Evolutionary conservation across 2,888 invertebrate genomes (phyloP).

Genomic region (Crematogaster levior): DNA sequence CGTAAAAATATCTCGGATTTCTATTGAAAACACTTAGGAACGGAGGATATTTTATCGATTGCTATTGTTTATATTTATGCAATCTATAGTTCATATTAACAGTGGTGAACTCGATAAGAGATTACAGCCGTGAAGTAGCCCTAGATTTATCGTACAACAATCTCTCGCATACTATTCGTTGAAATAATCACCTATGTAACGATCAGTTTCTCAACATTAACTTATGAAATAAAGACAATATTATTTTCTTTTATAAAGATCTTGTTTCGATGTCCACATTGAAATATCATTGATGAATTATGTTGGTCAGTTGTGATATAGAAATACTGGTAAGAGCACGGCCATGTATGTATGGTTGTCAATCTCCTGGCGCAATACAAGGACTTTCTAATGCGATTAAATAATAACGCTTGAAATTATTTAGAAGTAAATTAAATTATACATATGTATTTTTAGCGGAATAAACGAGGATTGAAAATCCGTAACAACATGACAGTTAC

Average conservation of each 20-base stretch:
- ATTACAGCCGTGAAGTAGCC: background rate
- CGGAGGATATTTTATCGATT: background rate
- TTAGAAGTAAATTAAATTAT: background rate
- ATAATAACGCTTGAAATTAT: background rate
- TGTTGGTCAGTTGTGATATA: background rate
- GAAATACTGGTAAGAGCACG: background rate
- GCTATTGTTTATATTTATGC: conserved; percentile 2
- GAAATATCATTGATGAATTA: background rate
- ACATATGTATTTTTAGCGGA: background rate
- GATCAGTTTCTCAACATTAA: background rate
- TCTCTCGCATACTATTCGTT: background rate
- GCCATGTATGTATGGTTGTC: conserved; percentile 4
- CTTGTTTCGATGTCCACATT: background rate
- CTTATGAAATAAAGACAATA: conserved; percentile 18
- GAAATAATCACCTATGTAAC: background rate
- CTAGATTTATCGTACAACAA: background rate
- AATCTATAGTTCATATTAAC: conserved; percentile 19
- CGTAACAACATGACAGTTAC: background rate
- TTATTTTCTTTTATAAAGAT: conserved; percentile 4
- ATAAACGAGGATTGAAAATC: background rate
- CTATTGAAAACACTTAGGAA: background rate
- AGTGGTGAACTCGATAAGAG: background rate
- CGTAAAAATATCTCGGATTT: background rate
- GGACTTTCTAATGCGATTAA: background rate
- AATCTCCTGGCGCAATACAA: background rate